phyloP scores from a whole-genome alignment of 2,113 vertebrate species.

The Labrus mixtus region DNA sequence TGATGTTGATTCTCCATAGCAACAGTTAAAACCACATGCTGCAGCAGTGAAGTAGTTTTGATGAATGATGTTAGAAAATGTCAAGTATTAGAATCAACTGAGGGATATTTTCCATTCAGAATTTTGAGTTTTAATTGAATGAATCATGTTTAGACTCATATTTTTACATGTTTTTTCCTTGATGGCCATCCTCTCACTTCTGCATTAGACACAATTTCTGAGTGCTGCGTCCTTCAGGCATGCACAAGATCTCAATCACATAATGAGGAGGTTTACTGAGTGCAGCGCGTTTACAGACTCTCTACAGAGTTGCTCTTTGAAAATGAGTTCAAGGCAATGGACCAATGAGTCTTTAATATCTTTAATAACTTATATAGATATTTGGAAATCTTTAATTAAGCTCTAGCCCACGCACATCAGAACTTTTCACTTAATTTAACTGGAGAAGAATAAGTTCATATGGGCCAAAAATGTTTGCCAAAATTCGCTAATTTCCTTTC shows the following conservation, averaged over 20 bases:
- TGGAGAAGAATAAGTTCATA: background rate
- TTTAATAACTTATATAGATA: background rate
- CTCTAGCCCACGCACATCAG: background rate
- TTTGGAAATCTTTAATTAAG: background rate
- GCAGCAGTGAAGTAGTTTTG: background rate
- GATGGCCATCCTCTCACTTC: background rate
- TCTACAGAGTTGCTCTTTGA: constrained; percentile 22
- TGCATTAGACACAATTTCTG: background rate
- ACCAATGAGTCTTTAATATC: background rate
- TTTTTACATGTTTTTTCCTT: background rate
- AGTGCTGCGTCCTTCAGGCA: background rate
- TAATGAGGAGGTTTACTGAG: constrained; percentile 1
- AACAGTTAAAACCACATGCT: background rate
- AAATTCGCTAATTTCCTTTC: background rate
- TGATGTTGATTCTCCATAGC: background rate
- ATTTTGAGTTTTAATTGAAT: too few species aligned
- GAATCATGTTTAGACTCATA: too few species aligned
- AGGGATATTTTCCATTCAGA: too few species aligned
- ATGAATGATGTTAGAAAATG: background rate
- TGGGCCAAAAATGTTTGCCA: too few species aligned
- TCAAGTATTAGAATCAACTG: background rate
- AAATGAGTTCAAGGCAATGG: background rate
- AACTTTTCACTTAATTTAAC: background rate
- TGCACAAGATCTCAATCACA: background rate
- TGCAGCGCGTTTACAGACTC: background rate